phyloP scores from a whole-genome alignment of 2,797 vertebrate species.

The Leuciscus waleckii region DNA sequence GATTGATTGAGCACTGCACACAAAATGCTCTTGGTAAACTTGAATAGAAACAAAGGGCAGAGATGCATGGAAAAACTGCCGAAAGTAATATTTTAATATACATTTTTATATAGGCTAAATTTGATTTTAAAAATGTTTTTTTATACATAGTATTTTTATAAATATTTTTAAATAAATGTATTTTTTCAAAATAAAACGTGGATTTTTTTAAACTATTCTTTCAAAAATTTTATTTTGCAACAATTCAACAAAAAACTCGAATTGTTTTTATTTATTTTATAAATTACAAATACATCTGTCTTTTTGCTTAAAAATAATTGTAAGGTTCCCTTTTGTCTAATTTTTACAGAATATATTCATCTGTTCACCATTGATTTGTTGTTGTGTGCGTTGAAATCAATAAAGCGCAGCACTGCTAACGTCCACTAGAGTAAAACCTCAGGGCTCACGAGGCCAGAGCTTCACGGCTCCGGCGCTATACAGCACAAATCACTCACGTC shows the following conservation, averaged over 20 bases:
- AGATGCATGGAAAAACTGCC: not conserved
- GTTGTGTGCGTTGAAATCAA: slow-evolving; percentile 11
- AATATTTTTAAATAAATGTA: not conserved
- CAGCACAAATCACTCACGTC: slow-evolving; percentile 40
- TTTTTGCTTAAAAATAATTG: not conserved
- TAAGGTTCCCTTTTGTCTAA: not conserved
- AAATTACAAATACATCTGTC: not conserved
- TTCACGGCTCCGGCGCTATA: slow-evolving; percentile 11
- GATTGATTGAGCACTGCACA: not conserved
- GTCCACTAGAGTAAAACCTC: slow-evolving; percentile 31
- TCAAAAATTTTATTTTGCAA: no score
- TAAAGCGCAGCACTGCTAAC: not conserved
- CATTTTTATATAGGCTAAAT: not conserved
- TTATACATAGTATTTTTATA: no score
- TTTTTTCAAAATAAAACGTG: no score
- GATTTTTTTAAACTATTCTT: no score
- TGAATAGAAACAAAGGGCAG: not conserved
- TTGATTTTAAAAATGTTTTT: not conserved
- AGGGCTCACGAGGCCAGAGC: not conserved
- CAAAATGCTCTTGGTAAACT: not conserved
- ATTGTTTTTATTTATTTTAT: no score
- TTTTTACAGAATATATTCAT: not conserved
- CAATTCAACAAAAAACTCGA: not conserved
- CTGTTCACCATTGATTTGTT: slow-evolving; percentile 26
- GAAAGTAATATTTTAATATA: not conserved